A percentile compares a stretch with the other conserved stretches of the same genome.
Conservation (phyloP, 2,113 vertebrate species). For the Onychostoma macrolepis region DNA sequence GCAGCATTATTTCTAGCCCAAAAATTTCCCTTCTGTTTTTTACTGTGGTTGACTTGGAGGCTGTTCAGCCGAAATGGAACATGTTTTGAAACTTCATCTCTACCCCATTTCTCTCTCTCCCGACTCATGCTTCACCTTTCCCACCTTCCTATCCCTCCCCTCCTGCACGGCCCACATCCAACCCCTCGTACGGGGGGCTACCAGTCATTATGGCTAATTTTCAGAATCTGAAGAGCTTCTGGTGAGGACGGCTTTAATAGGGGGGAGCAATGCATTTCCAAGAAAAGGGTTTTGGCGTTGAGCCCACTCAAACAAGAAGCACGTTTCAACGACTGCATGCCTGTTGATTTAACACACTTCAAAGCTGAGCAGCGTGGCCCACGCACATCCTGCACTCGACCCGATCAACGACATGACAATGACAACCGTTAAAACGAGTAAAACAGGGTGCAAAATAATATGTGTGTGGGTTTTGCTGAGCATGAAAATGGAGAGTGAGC, state of each 20-base stretch:
- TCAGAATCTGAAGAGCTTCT: constrained; percentile 53
- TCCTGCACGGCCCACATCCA: constrained; percentile 36
- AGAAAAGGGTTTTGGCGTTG: constrained; percentile 51
- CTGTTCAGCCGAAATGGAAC: constrained; percentile 54
- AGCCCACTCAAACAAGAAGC: constrained; percentile 52
- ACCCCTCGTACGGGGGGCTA: constrained; percentile 48
- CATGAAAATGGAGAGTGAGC: not conserved
- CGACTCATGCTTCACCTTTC: constrained; percentile 22
- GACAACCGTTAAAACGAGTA: constrained; percentile 7
- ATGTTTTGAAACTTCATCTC: constrained; percentile 57
- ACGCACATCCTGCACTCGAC: constrained; percentile 12
- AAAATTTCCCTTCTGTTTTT: constrained; percentile 48
- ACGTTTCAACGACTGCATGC: constrained; percentile 33
- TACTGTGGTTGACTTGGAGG: constrained; percentile 51
- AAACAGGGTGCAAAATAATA: constrained; percentile 7
- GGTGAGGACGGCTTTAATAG: constrained; percentile 41
- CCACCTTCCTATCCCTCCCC: constrained; percentile 37
- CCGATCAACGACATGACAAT: constrained; percentile 1
- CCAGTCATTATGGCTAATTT: constrained; percentile 60
- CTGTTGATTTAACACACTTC: constrained; percentile 51
- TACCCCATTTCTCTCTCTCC: constrained; percentile 29
- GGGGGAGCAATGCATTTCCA: constrained; percentile 45
- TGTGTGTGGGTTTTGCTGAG: not conserved
- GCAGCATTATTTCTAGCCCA: constrained; percentile 34
- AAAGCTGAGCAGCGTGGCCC: constrained; percentile 43